A percentile compares a stretch with the other conserved stretches of the same genome.
Evolutionary conservation across 2,113 vertebrate species (phyloP).

Genomic region (Pluvialis apricaria): DNA sequence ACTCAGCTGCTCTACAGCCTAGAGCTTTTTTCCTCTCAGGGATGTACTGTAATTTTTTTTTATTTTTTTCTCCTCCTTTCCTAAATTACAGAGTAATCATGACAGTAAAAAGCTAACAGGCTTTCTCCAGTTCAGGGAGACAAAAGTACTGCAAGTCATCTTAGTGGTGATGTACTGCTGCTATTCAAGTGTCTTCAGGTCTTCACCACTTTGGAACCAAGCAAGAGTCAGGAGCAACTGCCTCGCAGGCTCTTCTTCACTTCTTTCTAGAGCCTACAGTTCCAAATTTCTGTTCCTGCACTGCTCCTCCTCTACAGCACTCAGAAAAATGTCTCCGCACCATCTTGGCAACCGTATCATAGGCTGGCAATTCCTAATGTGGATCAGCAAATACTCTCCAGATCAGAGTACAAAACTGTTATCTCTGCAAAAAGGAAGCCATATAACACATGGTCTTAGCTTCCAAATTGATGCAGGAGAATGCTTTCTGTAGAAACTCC

Average conservation of each 20-base stretch:
- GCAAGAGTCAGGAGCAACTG: background rate
- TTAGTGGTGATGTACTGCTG: background rate
- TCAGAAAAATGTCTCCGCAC: background rate
- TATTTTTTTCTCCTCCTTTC: background rate
- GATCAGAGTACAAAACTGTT: background rate
- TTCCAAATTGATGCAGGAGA: background rate
- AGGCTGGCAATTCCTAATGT: background rate
- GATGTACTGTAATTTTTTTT: background rate
- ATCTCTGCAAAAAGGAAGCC: background rate
- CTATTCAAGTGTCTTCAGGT: background rate
- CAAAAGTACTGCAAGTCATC: background rate
- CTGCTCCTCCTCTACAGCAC: background rate
- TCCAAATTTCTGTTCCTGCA: background rate
- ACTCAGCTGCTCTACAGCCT: background rate
- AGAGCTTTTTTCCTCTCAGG: background rate
- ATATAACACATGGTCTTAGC: background rate
- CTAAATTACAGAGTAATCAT: background rate
- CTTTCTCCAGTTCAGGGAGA: background rate
- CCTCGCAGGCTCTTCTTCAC: background rate
- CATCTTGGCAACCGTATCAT: background rate
- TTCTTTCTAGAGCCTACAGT: background rate
- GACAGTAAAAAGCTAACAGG: background rate
- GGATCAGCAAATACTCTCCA: constrained; percentile 11
- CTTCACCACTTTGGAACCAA: background rate
- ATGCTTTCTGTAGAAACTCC: background rate